Evolutionary conservation across 2,113 vertebrate genomes (phyloP).

Genomic region (Stomatorhinus ivindoensis): DNA sequence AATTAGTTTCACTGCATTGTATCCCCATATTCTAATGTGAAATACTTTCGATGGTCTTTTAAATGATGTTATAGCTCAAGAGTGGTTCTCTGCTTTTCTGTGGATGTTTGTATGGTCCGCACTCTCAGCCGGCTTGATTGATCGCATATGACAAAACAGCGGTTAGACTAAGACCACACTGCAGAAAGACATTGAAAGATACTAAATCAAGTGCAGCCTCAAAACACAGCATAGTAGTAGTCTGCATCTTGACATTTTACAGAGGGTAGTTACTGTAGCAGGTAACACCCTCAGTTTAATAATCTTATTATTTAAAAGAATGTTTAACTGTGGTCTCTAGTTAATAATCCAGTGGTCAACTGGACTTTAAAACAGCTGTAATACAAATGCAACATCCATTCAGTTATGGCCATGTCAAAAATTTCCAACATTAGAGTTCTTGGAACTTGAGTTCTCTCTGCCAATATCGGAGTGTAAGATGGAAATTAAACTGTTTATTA

Average conservation of each 20-base stretch:
- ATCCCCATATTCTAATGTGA: neutral
- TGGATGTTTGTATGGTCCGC: neutral
- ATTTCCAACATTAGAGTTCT: neutral
- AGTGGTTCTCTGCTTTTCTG: neutral
- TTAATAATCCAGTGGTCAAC: neutral
- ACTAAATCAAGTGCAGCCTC: neutral
- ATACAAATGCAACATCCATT: neutral
- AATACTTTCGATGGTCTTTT: neutral
- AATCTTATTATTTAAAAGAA: neutral
- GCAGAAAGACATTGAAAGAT: neutral
- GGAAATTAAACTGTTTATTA: slow-evolving; percentile 3
- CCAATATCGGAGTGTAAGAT: neutral
- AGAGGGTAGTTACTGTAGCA: neutral
- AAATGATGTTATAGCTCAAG: neutral
- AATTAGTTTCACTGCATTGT: neutral
- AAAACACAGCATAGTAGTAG: neutral
- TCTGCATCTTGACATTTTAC: neutral
- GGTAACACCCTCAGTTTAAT: neutral
- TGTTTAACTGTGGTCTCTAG: neutral
- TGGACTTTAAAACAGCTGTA: slow-evolving; percentile 1
- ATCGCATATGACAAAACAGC: neutral
- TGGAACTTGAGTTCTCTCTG: neutral
- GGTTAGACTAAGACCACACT: neutral
- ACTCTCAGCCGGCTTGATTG: neutral
- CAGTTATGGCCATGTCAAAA: neutral